Evolutionary conservation across 2,888 invertebrate species (phyloP).

Genomic region (Apomyelois bistriatella): DNA sequence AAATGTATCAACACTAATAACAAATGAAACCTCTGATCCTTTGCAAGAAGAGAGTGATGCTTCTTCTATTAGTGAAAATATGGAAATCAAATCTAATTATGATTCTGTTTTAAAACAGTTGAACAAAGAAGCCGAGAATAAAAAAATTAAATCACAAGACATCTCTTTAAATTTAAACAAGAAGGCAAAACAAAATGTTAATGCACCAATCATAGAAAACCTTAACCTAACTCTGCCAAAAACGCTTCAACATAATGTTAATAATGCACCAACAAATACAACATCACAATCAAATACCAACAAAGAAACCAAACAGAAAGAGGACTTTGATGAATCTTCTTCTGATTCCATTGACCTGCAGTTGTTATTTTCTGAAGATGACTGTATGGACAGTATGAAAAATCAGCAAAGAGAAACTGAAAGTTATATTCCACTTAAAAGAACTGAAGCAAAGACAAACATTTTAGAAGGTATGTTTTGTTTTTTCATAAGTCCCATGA

Average conservation of each 20-base stretch:
- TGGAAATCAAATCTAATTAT: conserved; percentile 59
- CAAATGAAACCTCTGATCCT: conserved; percentile 50
- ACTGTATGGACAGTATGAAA: conserved; percentile 31
- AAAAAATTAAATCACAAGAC: conserved; percentile 36
- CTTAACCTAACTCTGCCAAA: conserved; percentile 59
- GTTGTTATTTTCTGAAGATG: conserved; percentile 63
- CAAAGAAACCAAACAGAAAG: conserved; percentile 13
- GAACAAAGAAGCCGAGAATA: conserved; percentile 39
- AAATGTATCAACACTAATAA: conserved; percentile 39
- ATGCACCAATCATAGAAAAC: conserved; percentile 51
- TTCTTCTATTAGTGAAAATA: conserved; percentile 54
- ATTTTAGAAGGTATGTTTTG: conserved; percentile 26
- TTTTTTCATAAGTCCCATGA: too few relatives aligned
- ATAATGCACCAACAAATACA: conserved; percentile 14
- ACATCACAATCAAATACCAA: conserved; percentile 13
- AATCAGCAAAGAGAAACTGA: conserved; percentile 23
- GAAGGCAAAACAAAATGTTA: conserved; percentile 40
- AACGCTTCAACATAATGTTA: conserved; percentile 31
- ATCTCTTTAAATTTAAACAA: conserved; percentile 52
- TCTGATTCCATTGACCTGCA: conserved; percentile 61
- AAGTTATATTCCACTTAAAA: conserved; percentile 51
- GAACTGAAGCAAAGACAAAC: conserved; percentile 49
- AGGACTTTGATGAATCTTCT: conserved; percentile 32
- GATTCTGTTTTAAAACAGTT: conserved; percentile 54
- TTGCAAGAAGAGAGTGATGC: conserved; percentile 39